A percentile compares a stretch with the other conserved stretches of the same genome.
Evolutionary conservation across 2,888 invertebrate species (phyloP).

Genomic region (Neria commutata): DNA sequence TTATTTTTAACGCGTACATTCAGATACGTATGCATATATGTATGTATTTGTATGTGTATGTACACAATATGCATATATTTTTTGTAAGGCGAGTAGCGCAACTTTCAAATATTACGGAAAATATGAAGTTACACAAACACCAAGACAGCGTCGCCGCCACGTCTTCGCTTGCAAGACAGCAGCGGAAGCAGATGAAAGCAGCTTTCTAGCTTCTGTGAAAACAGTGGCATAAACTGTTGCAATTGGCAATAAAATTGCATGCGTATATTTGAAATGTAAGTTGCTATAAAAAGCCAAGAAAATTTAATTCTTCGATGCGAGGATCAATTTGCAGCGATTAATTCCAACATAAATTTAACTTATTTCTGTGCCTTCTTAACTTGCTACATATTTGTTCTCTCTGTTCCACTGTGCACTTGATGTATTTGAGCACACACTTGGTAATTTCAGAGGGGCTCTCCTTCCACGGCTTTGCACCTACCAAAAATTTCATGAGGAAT

Average conservation of each 20-base stretch:
- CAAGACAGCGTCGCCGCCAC: neutral
- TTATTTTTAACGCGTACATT: conserved; percentile 8
- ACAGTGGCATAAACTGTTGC: neutral
- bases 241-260: neutral
- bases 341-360: neutral
- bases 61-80: neutral
- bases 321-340: no score
- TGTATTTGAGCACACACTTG: neutral
- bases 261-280: no score
- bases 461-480: conserved; percentile 1
- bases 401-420: neutral
- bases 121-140: neutral
- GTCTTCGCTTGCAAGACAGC: neutral
- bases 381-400: neutral
- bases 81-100: no score
- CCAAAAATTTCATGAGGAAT: conserved; percentile 10
- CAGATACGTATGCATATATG: conserved; percentile 4
- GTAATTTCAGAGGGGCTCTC: neutral
- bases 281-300: no score
- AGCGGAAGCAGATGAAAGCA: no score
- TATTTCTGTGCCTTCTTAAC: neutral
- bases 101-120: neutral
- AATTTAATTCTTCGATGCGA: no score
- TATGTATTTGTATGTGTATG: conserved; percentile 3
- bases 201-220: neutral